These are phyloP conservation scores for Zoanthus sociatus DNA, from an alignment of 92 coral and sea anemone species.

Conservation along the genomic window DNA sequence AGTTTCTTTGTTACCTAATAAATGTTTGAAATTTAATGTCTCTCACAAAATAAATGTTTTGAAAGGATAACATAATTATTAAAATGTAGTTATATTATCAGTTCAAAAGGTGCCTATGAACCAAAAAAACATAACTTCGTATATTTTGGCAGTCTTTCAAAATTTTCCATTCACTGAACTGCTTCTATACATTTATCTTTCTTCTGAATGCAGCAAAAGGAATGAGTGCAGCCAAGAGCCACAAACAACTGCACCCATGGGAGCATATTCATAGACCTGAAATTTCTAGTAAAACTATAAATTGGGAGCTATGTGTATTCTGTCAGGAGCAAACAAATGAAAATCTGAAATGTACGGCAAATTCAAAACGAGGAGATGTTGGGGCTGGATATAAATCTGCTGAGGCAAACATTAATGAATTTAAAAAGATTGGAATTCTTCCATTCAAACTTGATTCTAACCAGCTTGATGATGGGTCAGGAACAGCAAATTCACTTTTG, in stretches of 20 bases:
- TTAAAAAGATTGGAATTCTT: constrained; percentile 21
- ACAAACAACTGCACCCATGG: constrained; percentile 5
- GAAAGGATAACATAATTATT: too few relatives aligned
- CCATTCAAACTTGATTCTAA: not conserved
- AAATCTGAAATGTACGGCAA: constrained; percentile 46
- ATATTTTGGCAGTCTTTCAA: too few relatives aligned
- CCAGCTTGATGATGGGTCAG: constrained; percentile 19
- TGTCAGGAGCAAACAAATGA: constrained; percentile 10
- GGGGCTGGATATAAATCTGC: constrained; percentile 48
- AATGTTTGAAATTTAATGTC: not conserved
- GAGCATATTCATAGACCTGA: constrained; percentile 14
- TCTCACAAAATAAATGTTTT: too few relatives aligned
- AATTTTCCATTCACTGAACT: too few relatives aligned
- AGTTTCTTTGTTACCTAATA: constrained; percentile 14
- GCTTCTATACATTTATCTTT: not conserved
- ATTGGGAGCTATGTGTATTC: constrained; percentile 15
- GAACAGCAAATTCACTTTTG: not conserved
- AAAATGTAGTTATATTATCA: too few relatives aligned
- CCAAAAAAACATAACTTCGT: too few relatives aligned
- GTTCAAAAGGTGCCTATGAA: too few relatives aligned
- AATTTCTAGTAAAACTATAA: constrained; percentile 19
- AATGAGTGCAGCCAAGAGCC: not conserved
- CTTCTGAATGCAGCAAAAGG: not conserved
- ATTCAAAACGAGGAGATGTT: constrained; percentile 31
- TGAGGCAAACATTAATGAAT: constrained; percentile 15